These are phyloP conservation scores for Nephila pilipes DNA, from an alignment of 1,140 invertebrate genomes.

Conservation along the genomic window DNA sequence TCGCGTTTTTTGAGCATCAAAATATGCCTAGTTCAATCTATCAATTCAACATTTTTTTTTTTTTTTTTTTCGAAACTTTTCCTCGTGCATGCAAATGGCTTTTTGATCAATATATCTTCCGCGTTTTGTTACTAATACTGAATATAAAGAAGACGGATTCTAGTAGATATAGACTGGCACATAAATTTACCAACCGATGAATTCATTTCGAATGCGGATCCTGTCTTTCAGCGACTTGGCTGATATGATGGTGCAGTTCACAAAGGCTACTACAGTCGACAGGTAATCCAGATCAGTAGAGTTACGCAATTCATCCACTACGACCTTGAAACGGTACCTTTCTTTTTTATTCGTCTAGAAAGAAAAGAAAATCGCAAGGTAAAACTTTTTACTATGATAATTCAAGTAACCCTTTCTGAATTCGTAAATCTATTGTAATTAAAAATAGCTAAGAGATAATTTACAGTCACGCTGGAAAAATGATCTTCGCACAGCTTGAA, in stretches of 20 bases:
- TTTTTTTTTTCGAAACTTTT: neutral
- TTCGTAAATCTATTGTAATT: neutral
- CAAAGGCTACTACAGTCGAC: slow-evolving; percentile 82
- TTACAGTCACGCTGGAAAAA: too few species aligned
- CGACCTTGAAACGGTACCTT: slow-evolving; percentile 82
- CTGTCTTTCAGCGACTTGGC: slow-evolving; percentile 81
- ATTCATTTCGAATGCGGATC: slow-evolving; percentile 82
- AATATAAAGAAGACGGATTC: neutral
- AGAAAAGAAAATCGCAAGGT: slow-evolving; percentile 26
- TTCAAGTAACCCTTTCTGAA: neutral
- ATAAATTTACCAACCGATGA: slow-evolving; percentile 81
- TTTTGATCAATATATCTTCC: neutral
- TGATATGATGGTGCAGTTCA: slow-evolving; percentile 84
- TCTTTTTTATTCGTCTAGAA: slow-evolving; percentile 89
- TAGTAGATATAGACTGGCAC: neutral
- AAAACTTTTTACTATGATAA: neutral
- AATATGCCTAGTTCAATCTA: neutral
- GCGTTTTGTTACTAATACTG: neutral
- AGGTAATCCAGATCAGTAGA: slow-evolving; percentile 81
- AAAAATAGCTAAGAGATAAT: too few species aligned
- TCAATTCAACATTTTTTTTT: neutral
- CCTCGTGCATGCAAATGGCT: neutral
- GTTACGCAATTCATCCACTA: slow-evolving; percentile 82
- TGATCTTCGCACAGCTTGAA: too few species aligned
- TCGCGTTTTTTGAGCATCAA: neutral